phyloP scores from a whole-genome alignment of 2,113 vertebrate genomes.

The Muntiacus reevesi region DNA sequence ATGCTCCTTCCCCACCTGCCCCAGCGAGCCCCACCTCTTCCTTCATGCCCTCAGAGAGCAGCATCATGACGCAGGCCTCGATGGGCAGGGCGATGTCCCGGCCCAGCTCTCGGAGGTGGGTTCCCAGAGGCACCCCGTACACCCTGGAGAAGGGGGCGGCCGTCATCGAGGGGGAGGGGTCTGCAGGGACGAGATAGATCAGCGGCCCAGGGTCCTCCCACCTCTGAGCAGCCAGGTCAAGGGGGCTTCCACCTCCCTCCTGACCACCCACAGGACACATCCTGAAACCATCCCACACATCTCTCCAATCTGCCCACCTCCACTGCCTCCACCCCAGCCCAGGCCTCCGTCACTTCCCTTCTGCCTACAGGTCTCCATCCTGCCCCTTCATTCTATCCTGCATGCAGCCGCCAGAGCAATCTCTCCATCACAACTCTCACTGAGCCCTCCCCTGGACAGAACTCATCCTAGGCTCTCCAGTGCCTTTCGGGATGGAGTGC shows the following conservation, averaged over 20 bases:
- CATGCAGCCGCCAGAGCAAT: neutral
- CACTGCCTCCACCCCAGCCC: neutral
- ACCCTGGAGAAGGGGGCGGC: constrained; percentile 78
- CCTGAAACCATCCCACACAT: neutral
- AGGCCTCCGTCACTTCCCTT: neutral
- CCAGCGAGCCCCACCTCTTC: constrained; percentile 88
- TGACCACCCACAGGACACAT: neutral
- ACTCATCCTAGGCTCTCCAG: neutral
- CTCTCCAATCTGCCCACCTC: neutral
- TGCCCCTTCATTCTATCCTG: neutral
- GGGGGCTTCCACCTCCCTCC: neutral
- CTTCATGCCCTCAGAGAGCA: constrained; percentile 88
- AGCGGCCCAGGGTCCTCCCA: neutral
- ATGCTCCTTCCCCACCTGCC: neutral
- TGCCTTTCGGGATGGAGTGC: neutral
- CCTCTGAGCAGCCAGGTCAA: neutral
- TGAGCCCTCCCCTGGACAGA: neutral
- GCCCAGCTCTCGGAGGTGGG: constrained; percentile 84
- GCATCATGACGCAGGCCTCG: constrained; percentile 93
- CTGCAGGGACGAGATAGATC: constrained; percentile 63
- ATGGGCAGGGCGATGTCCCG: constrained; percentile 92
- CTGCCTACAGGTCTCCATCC: neutral
- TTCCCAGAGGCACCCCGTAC: constrained; percentile 88
- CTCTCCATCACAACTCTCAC: accelerated
- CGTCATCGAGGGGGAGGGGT: constrained; percentile 56